Conservation (phyloP, 1,140 invertebrate genomes). For the Heliconius hermathena region DNA sequence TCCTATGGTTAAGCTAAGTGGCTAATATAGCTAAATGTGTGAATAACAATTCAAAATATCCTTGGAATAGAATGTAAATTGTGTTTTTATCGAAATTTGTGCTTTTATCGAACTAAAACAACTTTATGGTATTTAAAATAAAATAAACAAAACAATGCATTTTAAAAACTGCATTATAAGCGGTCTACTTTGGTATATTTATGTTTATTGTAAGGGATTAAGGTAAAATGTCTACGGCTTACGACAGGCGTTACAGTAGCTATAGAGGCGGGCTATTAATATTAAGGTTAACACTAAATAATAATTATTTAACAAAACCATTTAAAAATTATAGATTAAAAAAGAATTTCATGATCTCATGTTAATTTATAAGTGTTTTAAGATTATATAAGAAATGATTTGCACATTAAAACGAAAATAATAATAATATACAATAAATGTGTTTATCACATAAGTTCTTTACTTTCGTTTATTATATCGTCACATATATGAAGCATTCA, state of each 20-base stretch:
- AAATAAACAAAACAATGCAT: background rate
- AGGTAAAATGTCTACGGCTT: constrained; percentile 8
- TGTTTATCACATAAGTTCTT: constrained; percentile 20
- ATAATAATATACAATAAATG: constrained; percentile 14
- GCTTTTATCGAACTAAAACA: background rate
- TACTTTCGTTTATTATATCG: background rate
- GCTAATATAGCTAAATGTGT: background rate
- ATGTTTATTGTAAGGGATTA: background rate
- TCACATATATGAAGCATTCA: constrained; percentile 4
- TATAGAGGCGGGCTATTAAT: constrained; percentile 4
- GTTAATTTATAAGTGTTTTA: constrained; percentile 4
- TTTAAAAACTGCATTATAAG: background rate
- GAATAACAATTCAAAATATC: constrained; percentile 1
- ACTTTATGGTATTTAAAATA: background rate
- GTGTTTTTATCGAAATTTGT: constrained; percentile 7
- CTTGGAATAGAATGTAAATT: background rate
- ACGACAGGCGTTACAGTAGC: background rate
- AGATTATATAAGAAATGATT: constrained; percentile 10
- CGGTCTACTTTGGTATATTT: constrained; percentile 3
- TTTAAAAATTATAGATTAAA: background rate
- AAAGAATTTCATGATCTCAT: constrained; percentile 6
- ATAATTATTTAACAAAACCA: constrained; percentile 15
- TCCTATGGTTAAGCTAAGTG: too few species aligned
- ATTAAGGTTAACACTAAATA: constrained; percentile 8
- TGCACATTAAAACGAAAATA: background rate